A percentile compares a stretch with the other conserved stretches of the same genome.
phyloP scores from a whole-genome alignment of 2,797 vertebrate species.

The Urocyon cinereoargenteus region DNA sequence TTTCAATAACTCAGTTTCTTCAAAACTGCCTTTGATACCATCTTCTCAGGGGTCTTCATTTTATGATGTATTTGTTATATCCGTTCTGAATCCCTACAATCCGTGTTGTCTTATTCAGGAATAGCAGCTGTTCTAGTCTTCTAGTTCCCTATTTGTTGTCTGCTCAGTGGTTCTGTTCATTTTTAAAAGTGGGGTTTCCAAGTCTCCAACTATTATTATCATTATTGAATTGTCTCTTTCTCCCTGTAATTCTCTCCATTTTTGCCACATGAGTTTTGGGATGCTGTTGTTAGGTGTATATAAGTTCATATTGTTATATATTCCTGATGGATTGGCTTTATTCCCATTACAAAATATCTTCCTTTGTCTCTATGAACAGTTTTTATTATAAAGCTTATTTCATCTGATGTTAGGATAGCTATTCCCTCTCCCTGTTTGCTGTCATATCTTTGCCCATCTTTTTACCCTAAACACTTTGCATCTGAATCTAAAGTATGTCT shows the following conservation, averaged over 20 bases:
- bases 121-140: background rate
- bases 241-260: background rate
- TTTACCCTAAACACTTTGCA: background rate
- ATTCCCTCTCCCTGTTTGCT: background rate
- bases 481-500: background rate
- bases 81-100: background rate
- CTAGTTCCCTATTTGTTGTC: background rate
- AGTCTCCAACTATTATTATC: background rate
- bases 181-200: background rate
- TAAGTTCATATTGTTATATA: background rate
- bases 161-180: background rate
- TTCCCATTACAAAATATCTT: background rate
- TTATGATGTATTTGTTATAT: background rate
- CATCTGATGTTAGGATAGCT: background rate
- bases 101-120: background rate
- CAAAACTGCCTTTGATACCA: background rate
- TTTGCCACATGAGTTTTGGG: background rate
- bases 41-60: background rate
- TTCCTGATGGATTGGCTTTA: background rate
- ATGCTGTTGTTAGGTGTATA: background rate
- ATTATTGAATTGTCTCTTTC: background rate
- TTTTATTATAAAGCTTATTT: background rate
- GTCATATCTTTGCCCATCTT: background rate
- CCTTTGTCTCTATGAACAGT: background rate
- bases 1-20: background rate